Evolutionary conservation across 2,888 invertebrate genomes (phyloP).

Genomic region (Suillia variegata): DNA sequence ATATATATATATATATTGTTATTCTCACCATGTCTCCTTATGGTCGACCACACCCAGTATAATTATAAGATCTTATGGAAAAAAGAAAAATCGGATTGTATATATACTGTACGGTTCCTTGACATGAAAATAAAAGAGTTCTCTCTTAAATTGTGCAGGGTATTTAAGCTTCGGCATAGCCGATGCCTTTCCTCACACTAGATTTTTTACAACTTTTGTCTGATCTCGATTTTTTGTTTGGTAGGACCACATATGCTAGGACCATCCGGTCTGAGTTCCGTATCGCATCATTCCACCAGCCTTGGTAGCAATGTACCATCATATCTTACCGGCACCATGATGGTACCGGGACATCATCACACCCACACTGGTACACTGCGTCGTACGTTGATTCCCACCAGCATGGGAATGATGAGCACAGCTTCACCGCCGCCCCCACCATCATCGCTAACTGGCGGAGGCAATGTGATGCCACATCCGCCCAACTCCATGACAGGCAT

Average conservation of each 20-base stretch:
- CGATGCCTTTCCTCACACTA: no score
- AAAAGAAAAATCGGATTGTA: no score
- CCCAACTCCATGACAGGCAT: slow-evolving; percentile 41
- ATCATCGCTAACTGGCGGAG: slow-evolving; percentile 33
- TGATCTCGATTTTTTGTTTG: no score
- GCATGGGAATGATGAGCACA: slow-evolving; percentile 48
- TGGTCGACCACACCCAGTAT: no score
- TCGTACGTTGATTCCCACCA: slow-evolving; percentile 54
- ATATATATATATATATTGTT: no score
- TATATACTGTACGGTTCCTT: no score
- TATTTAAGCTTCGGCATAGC: no score
- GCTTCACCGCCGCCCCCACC: slow-evolving; percentile 37
- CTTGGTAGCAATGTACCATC: slow-evolving; percentile 41
- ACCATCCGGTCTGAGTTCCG: slow-evolving; percentile 45
- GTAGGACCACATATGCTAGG: slow-evolving; percentile 51
- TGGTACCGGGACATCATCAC: slow-evolving; percentile 55
- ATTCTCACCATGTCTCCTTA: no score
- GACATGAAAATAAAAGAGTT: no score
- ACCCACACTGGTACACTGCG: slow-evolving; percentile 53
- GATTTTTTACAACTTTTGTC: no score
- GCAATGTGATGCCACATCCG: slow-evolving; percentile 28
- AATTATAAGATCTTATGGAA: no score
- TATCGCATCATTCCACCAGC: slow-evolving; percentile 42
- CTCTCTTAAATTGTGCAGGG: no score
- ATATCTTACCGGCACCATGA: slow-evolving; percentile 53